Percentiles rank a stretch among this genome's conserved stretches.
These are phyloP conservation scores for Brassicogethes aeneus DNA, from an alignment of 2,888 invertebrate species.

Conservation along the genomic window DNA sequence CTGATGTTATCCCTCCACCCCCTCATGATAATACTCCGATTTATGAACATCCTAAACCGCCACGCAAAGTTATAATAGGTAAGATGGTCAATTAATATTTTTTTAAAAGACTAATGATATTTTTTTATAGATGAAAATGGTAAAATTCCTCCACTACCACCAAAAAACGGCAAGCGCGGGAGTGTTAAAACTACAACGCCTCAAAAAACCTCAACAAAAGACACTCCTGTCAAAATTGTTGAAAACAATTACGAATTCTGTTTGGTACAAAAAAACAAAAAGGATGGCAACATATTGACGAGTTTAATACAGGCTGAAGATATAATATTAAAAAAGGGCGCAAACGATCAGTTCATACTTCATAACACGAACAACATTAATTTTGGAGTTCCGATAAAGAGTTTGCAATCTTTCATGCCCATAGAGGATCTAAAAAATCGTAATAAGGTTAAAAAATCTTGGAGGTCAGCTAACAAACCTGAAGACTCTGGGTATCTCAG, in stretches of 20 bases:
- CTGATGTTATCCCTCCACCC: slow-evolving; percentile 61
- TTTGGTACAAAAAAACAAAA: slow-evolving; percentile 22
- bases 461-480: slow-evolving; percentile 22
- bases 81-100: slow-evolving; percentile 8
- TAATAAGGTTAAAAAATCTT: slow-evolving; percentile 27
- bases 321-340: slow-evolving; percentile 26
- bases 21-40: slow-evolving; percentile 45
- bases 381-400: slow-evolving; percentile 9
- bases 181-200: slow-evolving; percentile 37
- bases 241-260: slow-evolving; percentile 18
- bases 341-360: slow-evolving; percentile 31
- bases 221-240: slow-evolving; percentile 19
- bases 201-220: slow-evolving; percentile 10
- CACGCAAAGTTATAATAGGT: slow-evolving; percentile 42
- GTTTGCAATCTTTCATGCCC: slow-evolving; percentile 11
- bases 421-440: slow-evolving; percentile 22
- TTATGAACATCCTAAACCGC: slow-evolving; percentile 54
- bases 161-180: slow-evolving; percentile 64
- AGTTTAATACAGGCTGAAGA: slow-evolving; percentile 21
- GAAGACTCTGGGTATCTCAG: slow-evolving; percentile 81
- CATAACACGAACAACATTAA: slow-evolving; percentile 18
- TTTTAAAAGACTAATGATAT: not conserved
- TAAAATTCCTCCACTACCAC: slow-evolving; percentile 39
- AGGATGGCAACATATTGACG: slow-evolving; percentile 17
- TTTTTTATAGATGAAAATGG: slow-evolving; percentile 25